Evolutionary conservation across 1,140 invertebrate species (phyloP), one percentile per base, ranked within the genome.

Genomic region (Drosophila seguyi): DNA sequence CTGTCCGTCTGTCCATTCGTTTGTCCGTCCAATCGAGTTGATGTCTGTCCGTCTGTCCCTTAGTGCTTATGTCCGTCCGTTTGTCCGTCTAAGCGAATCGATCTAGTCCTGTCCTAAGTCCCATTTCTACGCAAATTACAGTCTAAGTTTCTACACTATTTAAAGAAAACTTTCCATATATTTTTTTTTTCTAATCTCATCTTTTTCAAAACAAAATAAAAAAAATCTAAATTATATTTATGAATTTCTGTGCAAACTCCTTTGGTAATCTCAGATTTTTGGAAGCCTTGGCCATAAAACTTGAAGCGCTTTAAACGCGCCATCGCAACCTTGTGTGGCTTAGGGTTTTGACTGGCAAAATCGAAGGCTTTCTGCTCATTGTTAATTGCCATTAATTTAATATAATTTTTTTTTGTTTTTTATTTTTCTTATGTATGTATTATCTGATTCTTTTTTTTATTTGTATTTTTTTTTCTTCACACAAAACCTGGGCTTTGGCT

Each of bases 331-430:
- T 72, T 72, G 66, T 50, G 36, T 71, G 65, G 47, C 68, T 58
- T 57, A 59, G 67, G 47, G 52, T 59, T 48, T 63, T 69, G 55
- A 57, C 20, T 29, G 69, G 31, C 42, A 34, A 42, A 59, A 50
- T 73, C 67, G 69, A 73, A 73, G 69, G 69, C 36, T 73, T 72
- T 50, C 53, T 29, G 53, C 55, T 36, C 25, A 72, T 72, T 73
- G 69, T 72, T 73, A 73, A 73, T 73, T 73, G 69, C 52, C 69
- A 59, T 73, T 72, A 50, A 72, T 73, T 41, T 58, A 31, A 59
- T 73, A 48, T 58, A 2, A 27, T 27, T 27, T 48, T 27, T 50
- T 50, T 50, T 52, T 22, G 16, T 31, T 3, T 11, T 34, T 39
- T 22, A 39, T 31, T 10, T 7, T 36, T 53, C 13, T 25, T 34